A percentile compares a stretch with the other conserved stretches of the same genome.
These are phyloP conservation scores for Symphodus melops DNA, from an alignment of 2,113 vertebrate species.

Conservation along the genomic window DNA sequence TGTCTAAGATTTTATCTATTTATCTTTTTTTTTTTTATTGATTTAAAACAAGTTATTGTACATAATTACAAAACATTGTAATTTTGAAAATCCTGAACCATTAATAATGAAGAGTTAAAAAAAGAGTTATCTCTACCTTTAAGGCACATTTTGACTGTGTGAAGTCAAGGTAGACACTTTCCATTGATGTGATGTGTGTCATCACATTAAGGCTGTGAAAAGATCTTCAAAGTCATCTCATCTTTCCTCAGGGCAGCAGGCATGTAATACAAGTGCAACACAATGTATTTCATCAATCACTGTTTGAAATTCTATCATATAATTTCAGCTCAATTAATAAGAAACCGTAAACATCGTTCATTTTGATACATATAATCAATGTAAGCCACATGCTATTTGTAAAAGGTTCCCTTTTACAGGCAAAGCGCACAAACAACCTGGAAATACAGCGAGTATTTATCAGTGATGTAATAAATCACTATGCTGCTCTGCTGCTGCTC, in stretches of 20 bases:
- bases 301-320: constrained; percentile 54
- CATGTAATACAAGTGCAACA: constrained; percentile 33
- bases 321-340: constrained; percentile 45
- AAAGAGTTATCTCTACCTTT: no score
- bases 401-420: constrained; percentile 19
- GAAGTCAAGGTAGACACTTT: no score
- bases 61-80: no score
- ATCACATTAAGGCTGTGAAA: no score
- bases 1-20: no score
- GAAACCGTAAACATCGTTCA: constrained; percentile 35
- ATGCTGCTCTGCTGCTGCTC: neutral
- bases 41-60: no score
- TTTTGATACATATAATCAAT: constrained; percentile 53
- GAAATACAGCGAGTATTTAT: constrained; percentile 47
- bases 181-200: no score
- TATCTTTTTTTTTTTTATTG: no score
- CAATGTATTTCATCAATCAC: constrained; percentile 51
- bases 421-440: constrained; percentile 21
- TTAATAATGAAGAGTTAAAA: no score
- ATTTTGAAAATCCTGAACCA: no score
- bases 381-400: constrained; percentile 26
- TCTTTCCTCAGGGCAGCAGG: constrained; percentile 40
- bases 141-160: no score
- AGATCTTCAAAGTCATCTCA: constrained; percentile 42
- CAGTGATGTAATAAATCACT: constrained; percentile 57